Percentiles rank a stretch among this genome's conserved stretches.
Evolutionary conservation across 2,888 invertebrate species (phyloP).

Genomic region (Fragum sueziense): DNA sequence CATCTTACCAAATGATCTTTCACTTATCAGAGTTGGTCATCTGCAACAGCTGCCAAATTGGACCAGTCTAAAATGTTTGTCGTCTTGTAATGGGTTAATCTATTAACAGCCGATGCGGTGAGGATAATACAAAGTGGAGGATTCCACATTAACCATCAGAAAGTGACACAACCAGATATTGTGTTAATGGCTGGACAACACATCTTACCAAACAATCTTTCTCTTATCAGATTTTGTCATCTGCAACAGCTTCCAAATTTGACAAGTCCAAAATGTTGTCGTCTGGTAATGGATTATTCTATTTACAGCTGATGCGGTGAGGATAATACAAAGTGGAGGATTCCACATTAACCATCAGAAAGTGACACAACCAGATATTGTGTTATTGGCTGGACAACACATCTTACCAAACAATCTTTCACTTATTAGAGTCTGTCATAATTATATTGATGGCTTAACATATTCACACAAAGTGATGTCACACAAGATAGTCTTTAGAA

Average conservation of each 20-base stretch:
- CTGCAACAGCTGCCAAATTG: too few species aligned
- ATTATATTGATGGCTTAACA: too few species aligned
- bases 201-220: slow-evolving; percentile 91
- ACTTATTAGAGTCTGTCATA: slow-evolving; percentile 93
- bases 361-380: slow-evolving; percentile 89
- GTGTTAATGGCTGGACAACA: slow-evolving; percentile 91
- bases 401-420: slow-evolving; percentile 92
- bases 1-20: slow-evolving; percentile 91
- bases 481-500: too few species aligned
- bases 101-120: slow-evolving; percentile 92
- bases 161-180: slow-evolving; percentile 89
- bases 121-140: slow-evolving; percentile 88
- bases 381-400: slow-evolving; percentile 90
- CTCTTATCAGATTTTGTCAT: slow-evolving; percentile 94
- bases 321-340: slow-evolving; percentile 88
- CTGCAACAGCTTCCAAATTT: too few species aligned
- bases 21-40: slow-evolving; percentile 94
- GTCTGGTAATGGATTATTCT: too few species aligned
- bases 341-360: slow-evolving; percentile 95
- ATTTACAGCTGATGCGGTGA: slow-evolving; percentile 90
- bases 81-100: too few species aligned
- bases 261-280: too few species aligned
- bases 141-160: slow-evolving; percentile 95
- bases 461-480: too few species aligned
- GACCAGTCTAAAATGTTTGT: too few species aligned